Base-by-base conservation (phyloP, 2,797 vertebrate genomes). In the Chaenodraco wilsoni region DNA sequence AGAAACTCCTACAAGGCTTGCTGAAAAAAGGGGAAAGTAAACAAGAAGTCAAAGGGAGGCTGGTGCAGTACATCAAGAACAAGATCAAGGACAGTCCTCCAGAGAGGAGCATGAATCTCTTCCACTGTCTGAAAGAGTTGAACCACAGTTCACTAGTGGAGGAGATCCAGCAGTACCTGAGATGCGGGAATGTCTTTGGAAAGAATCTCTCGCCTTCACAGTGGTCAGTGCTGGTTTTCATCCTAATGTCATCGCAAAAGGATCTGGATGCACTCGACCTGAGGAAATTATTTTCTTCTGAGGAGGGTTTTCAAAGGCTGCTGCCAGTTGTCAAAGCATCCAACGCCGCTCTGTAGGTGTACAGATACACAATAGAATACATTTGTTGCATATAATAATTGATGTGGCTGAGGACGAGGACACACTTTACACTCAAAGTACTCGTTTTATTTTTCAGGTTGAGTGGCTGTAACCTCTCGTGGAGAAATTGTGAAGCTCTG, bases 51-150 rank as follows among this genome's bases (percentile, higher is more conserved):
- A 74, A 44, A 21, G 15, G 65, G 16, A 43, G 2, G 41, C 49
- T 70, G 2, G 49, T 71, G 7, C 6, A 58, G 46, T 43, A 81
- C 60, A 81, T 84, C 59, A 81, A 81, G 59, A 17, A 7, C 31
- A 68, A 72, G 31, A 61, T 84, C 17, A 33, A 16, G 16, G 64
- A 50, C 16, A 51, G 16, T 10, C 44, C 31, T 57, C 57, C 51
- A n/a, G 78, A 81, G 58, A 84, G 41, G 41, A 72, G 45, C 74
- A 74, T 84, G 54, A 68, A 76, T 17, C n/a, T 84, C 56, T 72
- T 86, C 45, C 58, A 83, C 77, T 85, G 83, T 27, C 60, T 81
- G 69, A 81, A 81, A 51, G 74, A 81, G 74, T 65, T 82, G 46
- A 66, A 78, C n/a, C 79, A 82, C n/a, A 33, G 21, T 37, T 78